These are phyloP conservation scores for Apaloderma vittatum DNA, from an alignment of 2,113 vertebrate species.

Conservation along the genomic window DNA sequence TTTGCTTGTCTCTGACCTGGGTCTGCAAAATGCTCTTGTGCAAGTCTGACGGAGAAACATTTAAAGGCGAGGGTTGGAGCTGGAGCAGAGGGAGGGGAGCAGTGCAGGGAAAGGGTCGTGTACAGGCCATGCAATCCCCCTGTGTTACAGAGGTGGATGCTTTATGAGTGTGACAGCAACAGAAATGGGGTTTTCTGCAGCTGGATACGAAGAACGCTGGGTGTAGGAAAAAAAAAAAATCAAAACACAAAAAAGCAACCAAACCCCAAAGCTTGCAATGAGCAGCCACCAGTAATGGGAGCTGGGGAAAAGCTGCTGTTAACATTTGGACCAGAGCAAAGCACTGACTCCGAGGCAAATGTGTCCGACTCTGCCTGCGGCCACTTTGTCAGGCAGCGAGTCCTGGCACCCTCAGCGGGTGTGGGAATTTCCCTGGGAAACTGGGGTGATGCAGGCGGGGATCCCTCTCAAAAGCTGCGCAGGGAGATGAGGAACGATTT, in stretches of 20 bases:
- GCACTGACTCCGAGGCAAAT: neutral
- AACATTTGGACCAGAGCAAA: neutral
- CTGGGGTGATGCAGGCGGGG: rapidly evolving
- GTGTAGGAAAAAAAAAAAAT: neutral
- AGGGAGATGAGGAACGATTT: neutral
- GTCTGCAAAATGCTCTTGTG: neutral
- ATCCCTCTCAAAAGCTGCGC: rapidly evolving
- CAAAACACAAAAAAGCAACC: no score
- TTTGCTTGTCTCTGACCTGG: neutral
- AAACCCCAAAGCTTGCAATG: neutral
- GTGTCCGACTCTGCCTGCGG: rapidly evolving
- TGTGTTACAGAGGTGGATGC: neutral
- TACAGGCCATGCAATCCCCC: rapidly evolving
- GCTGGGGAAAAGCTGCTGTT: neutral
- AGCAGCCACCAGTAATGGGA: neutral
- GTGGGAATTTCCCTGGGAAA: neutral
- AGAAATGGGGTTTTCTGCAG: neutral
- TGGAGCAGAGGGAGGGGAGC: neutral
- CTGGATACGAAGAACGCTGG: neutral
- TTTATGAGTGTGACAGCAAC: neutral
- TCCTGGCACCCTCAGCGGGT: rapidly evolving
- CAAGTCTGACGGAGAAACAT: neutral
- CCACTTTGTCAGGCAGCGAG: neutral
- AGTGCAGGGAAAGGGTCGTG: neutral
- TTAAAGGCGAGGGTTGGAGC: neutral